phyloP scores from a whole-genome alignment of 1,140 invertebrate genomes.

The Agraylea sexmaculata region DNA sequence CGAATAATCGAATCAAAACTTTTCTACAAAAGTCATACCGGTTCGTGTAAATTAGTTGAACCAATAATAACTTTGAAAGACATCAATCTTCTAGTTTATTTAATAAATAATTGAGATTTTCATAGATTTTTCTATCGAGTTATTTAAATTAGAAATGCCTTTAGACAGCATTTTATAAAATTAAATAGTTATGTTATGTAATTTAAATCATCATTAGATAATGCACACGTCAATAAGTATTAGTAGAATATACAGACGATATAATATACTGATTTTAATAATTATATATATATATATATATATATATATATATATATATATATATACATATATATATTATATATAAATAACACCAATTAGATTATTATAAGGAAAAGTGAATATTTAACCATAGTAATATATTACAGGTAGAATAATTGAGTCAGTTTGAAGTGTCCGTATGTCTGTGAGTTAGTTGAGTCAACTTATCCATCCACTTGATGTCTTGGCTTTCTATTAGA shows the following conservation, averaged over 20 bases:
- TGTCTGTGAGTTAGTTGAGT: no score
- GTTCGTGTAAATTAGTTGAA: slow-evolving; percentile 6
- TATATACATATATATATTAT: background rate
- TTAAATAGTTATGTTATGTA: slow-evolving; percentile 4
- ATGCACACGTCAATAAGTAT: slow-evolving; percentile 3
- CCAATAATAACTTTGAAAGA: slow-evolving; percentile 5
- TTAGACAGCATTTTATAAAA: slow-evolving; percentile 5
- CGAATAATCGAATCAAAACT: no score
- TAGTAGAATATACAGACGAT: slow-evolving; percentile 1
- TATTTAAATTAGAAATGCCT: background rate
- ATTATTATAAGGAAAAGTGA: background rate
- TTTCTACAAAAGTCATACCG: background rate
- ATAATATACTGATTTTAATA: background rate
- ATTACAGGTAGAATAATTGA: no score
- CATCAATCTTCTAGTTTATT: background rate
- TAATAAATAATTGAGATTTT: background rate
- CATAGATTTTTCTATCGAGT: background rate
- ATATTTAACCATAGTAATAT: no score
- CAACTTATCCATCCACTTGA: no score
- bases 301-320: slow-evolving; percentile 3
- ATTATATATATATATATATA: slow-evolving; percentile 1
- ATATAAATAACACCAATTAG: background rate
- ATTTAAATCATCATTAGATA: slow-evolving; percentile 4
- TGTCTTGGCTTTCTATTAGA: no score
- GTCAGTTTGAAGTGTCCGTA: no score